Evolutionary conservation across 2,113 vertebrate genomes (phyloP).

Genomic region (Montifringilla adamsi): DNA sequence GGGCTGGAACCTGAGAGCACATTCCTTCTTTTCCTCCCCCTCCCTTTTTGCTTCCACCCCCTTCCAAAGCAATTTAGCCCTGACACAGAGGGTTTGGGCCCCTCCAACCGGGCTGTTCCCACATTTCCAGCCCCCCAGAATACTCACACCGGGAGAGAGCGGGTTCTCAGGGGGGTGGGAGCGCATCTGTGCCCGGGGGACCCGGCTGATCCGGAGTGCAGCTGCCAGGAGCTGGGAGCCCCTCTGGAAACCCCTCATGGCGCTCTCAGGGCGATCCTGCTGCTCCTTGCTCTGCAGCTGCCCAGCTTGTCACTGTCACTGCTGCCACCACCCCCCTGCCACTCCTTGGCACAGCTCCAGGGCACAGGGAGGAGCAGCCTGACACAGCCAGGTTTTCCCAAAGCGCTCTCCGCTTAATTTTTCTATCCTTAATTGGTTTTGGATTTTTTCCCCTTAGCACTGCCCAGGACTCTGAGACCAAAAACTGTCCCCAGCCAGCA

Average conservation of each 20-base stretch:
- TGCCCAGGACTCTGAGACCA: background rate
- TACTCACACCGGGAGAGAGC: constrained; percentile 34
- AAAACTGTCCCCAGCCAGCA: background rate
- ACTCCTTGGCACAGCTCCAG: background rate
- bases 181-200: background rate
- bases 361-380: background rate
- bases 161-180: background rate
- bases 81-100: background rate
- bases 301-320: background rate
- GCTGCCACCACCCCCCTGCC: background rate
- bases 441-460: accelerated
- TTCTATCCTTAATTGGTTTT: background rate
- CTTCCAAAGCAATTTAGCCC: accelerated
- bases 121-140: accelerated
- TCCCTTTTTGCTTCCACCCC: background rate
- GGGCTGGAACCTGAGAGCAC: background rate
- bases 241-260: constrained; percentile 51
- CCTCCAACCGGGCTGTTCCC: accelerated
- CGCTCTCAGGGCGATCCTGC: accelerated
- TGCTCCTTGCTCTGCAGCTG: constrained; percentile 1
- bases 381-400: background rate
- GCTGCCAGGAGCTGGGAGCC: constrained; percentile 43
- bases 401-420: accelerated
- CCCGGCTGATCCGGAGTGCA: background rate
- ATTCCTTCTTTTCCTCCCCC: background rate